phyloP scores from a whole-genome alignment of 1,140 invertebrate genomes.

The Paralvinella palmiformis region DNA sequence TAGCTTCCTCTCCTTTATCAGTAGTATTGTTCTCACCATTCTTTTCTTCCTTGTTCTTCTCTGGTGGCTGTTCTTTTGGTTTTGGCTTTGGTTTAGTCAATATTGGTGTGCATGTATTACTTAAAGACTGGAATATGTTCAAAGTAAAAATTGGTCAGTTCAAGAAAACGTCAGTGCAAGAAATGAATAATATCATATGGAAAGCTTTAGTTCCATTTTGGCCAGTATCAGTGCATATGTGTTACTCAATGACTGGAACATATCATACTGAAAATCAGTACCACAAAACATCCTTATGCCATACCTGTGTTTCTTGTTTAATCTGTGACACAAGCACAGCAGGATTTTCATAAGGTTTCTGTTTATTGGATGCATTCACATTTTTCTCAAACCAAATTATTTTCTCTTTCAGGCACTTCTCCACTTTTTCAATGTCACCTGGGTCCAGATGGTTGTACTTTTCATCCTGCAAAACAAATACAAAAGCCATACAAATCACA shows the following conservation, averaged over 20 bases:
- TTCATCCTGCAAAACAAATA: conserved; percentile 53
- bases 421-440: conserved; percentile 69
- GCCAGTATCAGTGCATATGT: no score
- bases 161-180: no score
- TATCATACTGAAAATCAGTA: no score
- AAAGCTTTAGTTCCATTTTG: no score
- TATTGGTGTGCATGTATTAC: conserved; percentile 64
- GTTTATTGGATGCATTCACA: conserved; percentile 57
- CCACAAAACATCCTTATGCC: no score
- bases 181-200: no score
- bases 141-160: no score
- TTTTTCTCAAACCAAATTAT: conserved; percentile 68
- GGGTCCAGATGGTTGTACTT: conserved; percentile 78
- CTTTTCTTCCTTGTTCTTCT: conserved; percentile 31
- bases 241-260: no score
- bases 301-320: conserved; percentile 65
- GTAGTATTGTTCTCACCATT: conserved; percentile 17
- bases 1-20: neutral
- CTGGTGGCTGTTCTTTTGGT: conserved; percentile 64
- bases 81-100: conserved; percentile 82
- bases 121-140: conserved; percentile 59
- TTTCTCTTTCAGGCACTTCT: conserved; percentile 53
- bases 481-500: neutral
- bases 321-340: conserved; percentile 72
- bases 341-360: conserved; percentile 57